Conservation (phyloP, 2,797 vertebrate species). For the Sitta carolinensis region DNA sequence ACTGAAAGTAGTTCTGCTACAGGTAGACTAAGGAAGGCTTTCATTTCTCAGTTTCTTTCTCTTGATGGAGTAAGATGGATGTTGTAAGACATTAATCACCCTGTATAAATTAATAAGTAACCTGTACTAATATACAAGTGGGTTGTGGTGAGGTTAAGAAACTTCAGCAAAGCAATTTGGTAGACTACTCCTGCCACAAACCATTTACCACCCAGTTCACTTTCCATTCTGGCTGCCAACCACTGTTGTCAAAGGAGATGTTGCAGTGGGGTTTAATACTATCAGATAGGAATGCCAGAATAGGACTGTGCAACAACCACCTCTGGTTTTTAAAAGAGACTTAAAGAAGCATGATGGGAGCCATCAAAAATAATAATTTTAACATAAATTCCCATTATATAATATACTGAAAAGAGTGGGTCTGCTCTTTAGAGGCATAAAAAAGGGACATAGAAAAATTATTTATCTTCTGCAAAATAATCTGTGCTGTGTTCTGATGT, state of each 20-base stretch:
- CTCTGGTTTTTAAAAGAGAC: not conserved
- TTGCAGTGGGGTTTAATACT: not conserved
- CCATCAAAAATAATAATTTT: not conserved
- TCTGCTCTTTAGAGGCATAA: not conserved
- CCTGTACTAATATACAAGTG: not conserved
- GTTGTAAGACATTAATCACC: constrained; percentile 13
- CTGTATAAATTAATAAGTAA: not conserved
- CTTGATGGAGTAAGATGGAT: constrained; percentile 39
- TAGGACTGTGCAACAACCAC: not conserved
- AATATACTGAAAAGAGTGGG: not conserved
- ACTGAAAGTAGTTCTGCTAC: constrained; percentile 37
- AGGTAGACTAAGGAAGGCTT: constrained; percentile 24
- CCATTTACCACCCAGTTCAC: not conserved
- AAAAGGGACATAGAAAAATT: not conserved
- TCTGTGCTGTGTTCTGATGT: not conserved
- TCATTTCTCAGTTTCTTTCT: constrained; percentile 49
- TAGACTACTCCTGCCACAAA: not conserved
- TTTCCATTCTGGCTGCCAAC: not conserved
- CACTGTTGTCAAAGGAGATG: not conserved
- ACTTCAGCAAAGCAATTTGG: not conserved
- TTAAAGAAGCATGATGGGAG: not conserved
- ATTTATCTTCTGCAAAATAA: not conserved
- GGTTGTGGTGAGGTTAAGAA: not conserved
- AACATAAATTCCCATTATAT: not conserved
- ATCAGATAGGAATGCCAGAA: not conserved